Evolutionary conservation across 2,888 invertebrate species (phyloP), one percentile per base, ranked within the genome.

Genomic region (Tenthredo distinguenda): DNA sequence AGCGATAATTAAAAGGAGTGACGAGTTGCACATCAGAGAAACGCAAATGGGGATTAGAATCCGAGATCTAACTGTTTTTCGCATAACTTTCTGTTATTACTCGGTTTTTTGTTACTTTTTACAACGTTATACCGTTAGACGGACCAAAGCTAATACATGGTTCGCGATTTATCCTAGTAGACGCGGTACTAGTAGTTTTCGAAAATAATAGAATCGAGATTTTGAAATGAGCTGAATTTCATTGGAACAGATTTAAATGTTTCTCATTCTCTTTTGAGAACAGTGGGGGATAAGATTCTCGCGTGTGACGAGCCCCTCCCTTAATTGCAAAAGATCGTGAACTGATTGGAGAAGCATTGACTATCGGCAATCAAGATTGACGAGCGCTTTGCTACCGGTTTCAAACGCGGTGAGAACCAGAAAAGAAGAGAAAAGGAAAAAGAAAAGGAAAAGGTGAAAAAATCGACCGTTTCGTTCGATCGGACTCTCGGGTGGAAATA

Each of bases 271-370:
- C 68, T 68, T 10, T 62, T 31, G 68, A 31, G 68, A 68, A 68
- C 34, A 68, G 34, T 12, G 3, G 15, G 34, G 68, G 18, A 15
- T 31, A 34, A 68, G 34, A 26, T 37, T 81, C 83, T 83, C 83
- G 83, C 83, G 83, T 81, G 81, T 21, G 62, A 40, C 81, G 81
- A 18, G 81, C 81, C 81, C 81, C 81, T 81, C 65, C 81, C 40
- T 81, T 81, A 81, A 81, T 81, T 81, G 81, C 81, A 31, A 81
- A 83, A 83, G 83, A 83, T 83, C 83, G 31, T 40, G 68, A 50
- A 43, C 83, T 83, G 83, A 83, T 83, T 83, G 37, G 58, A 50
- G 83, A 31, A 68, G 47, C 68, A 83, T 83, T 83, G 83, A 71
- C 83, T 83, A 68, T 83, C 83, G 83, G 37, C 71, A 47, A 83